Conservation (phyloP, 2,113 vertebrate species). For the Smithornis capensis region DNA sequence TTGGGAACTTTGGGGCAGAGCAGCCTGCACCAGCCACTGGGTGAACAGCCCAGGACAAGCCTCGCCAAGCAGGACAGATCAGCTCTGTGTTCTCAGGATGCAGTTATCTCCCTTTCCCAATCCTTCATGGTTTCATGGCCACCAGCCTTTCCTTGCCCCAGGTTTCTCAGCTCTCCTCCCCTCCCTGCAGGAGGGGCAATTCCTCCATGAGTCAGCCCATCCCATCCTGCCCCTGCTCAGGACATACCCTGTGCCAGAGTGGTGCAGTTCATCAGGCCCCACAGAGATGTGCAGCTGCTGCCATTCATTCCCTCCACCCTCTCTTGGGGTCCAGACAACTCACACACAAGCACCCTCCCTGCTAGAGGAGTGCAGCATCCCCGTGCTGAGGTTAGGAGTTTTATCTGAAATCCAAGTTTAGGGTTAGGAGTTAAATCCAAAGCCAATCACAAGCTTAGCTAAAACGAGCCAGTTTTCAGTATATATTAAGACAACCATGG, state of each 20-base stretch:
- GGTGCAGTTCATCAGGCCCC: neutral
- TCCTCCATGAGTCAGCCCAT: accelerated
- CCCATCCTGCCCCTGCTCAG: neutral
- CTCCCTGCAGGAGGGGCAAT: accelerated
- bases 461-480: neutral
- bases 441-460: constrained; percentile 5
- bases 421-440: neutral
- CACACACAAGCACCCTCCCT: neutral
- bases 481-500: constrained; percentile 13
- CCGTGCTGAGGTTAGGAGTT: neutral
- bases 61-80: neutral
- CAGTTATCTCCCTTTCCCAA: neutral
- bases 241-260: accelerated
- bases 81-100: neutral
- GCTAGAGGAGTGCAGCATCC: neutral
- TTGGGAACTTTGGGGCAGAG: neutral
- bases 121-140: accelerated
- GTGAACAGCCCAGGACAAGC: neutral
- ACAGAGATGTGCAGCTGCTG: neutral
- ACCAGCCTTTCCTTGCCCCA: neutral
- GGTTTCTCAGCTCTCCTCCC: neutral
- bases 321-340: neutral
- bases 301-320: neutral
- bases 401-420: neutral
- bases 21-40: neutral